These are phyloP conservation scores for Himantopus leucocephalus DNA, from an alignment of 2,113 vertebrate species.

Conservation along the genomic window DNA sequence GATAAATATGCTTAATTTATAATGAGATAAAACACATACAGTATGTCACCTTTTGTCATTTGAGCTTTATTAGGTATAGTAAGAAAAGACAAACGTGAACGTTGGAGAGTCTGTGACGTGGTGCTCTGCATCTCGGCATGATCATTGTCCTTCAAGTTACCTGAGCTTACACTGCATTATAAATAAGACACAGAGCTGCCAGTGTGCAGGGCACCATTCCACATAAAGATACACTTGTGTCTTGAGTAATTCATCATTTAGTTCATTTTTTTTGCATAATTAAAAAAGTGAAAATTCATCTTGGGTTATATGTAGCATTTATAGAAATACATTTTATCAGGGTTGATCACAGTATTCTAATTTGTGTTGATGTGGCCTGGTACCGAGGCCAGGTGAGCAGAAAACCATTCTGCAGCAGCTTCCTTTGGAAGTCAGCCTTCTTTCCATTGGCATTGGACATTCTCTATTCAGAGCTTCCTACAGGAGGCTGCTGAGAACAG, in stretches of 20 bases:
- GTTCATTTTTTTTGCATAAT: background rate
- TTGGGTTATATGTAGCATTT: background rate
- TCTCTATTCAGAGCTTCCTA: background rate
- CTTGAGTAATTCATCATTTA: slow-evolving; percentile 5
- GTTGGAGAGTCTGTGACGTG: fast-evolving
- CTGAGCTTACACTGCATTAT: background rate
- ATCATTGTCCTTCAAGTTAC: background rate
- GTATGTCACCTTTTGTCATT: slow-evolving; percentile 64
- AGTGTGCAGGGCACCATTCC: background rate
- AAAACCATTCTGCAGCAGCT: background rate
- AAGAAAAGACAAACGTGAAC: background rate
- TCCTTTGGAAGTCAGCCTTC: background rate
- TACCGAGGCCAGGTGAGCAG: background rate
- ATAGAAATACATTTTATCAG: background rate
- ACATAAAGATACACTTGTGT: background rate
- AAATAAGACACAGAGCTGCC: background rate
- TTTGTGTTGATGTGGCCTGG: background rate
- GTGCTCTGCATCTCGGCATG: background rate
- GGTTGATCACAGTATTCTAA: background rate
- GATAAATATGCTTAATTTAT: slow-evolving; percentile 92
- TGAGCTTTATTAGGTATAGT: slow-evolving; percentile 1
- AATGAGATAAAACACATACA: slow-evolving; percentile 90
- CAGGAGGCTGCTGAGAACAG: background rate
- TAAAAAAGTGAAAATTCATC: background rate
- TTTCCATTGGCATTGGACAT: background rate